phyloP scores from a whole-genome alignment of 2,888 invertebrate genomes.

The Celastrina argiolus region DNA sequence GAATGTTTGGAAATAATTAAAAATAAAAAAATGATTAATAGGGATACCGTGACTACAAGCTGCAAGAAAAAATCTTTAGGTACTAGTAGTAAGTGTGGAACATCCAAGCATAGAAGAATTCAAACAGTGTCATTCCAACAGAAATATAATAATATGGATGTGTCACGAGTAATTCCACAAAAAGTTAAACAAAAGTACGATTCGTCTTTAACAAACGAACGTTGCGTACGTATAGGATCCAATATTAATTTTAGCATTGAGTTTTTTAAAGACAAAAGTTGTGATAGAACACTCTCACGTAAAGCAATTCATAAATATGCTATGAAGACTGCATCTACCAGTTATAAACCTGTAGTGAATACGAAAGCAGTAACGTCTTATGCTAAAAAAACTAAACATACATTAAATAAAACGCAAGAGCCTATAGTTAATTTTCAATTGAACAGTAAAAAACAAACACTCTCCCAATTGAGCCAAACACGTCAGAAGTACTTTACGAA shows the following conservation, averaged over 20 bases:
- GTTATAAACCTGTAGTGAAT: neutral
- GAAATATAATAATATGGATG: neutral
- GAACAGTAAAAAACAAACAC: neutral
- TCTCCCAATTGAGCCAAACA: neutral
- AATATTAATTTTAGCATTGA: constrained; percentile 36
- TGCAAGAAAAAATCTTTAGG: constrained; percentile 24
- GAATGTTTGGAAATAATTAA: constrained; percentile 40
- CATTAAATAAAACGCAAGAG: neutral
- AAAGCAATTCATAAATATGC: neutral
- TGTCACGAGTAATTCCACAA: constrained; percentile 11
- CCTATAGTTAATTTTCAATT: neutral
- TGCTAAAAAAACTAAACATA: neutral
- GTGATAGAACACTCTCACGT: constrained; percentile 2
- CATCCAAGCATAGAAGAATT: constrained; percentile 20
- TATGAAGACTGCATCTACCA: neutral
- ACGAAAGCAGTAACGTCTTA: neutral
- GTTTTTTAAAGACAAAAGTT: constrained; percentile 33
- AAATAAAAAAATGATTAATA: constrained; percentile 28
- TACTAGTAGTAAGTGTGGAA: constrained; percentile 20
- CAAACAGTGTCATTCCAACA: neutral
- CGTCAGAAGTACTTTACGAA: neutral
- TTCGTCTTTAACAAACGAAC: constrained; percentile 7
- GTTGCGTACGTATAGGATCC: constrained; percentile 35
- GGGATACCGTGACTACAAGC: constrained; percentile 23
- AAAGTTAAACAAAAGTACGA: constrained; percentile 14